Evolutionary conservation across 2,797 vertebrate species (phyloP), one percentile per base, ranked within the genome.

Genomic region (Carcharodon carcharias): DNA sequence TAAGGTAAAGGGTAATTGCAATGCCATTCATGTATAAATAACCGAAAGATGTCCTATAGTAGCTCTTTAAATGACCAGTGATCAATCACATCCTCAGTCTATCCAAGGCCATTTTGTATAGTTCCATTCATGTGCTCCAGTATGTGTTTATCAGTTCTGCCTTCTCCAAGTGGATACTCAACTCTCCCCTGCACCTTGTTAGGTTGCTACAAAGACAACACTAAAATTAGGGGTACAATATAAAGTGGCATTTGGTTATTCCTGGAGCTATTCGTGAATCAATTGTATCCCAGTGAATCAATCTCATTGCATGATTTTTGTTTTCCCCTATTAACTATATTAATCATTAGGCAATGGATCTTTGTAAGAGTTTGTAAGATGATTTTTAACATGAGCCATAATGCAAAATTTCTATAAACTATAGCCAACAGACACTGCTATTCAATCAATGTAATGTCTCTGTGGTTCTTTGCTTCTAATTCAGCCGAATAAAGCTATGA

Each of bases 361-460:
- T 94, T 69, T 45, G 45, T n/a, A 94, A 26, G 40, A 96, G 96
- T 96, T 94, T 89, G 73, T 96, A 97, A 97, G 97, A 98, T 97
- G 14, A 21, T 12, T 97, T 97, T 97, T 97, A 97, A 96, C 73
- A 96, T 97, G 97, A 98, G 97, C 98, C 97, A 98, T 96, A 97
- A 97, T 97, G 97, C 97, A 98, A 97, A 97, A 97, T 97, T 98
- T 97, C 98, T 98, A 97, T 98, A 97, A 98, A 98, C 97, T 97
- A 97, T 97, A 96, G 96, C 97, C 97, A 97, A 97, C 97, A 96
- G 97, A 97, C 97, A 97, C 97, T 97, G 97, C 97, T 98, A 98
- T 98, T 97, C 97, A 98, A 97, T 98, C 98, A 98, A 97, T 97
- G 97, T 97, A 97, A 97, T 97, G 97, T 98, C 97, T 98, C 97